Percentiles rank a stretch among this genome's conserved stretches.
These are phyloP conservation scores for Bombyx mori DNA, from an alignment of 1,140 invertebrate species.

Conservation along the genomic window ASM3026992v2 NC_085121.1:5323501-5324000, in stretches of 20 bases:
- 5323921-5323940: constrained; percentile 15
- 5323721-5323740: too few species aligned
- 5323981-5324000: too few species aligned
- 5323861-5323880: constrained; percentile 26
- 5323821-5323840: constrained; percentile 4
- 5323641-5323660: not conserved
- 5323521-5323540: constrained; percentile 16
- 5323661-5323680: too few species aligned
- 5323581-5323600: not conserved
- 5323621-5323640: not conserved
- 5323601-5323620: not conserved
- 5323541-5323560: not conserved
- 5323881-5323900: constrained; percentile 32
- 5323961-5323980: constrained; percentile 4
- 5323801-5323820: too few species aligned
- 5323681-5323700: too few species aligned
- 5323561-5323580: not conserved
- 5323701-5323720: too few species aligned
- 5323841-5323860: constrained; percentile 29
- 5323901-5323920: constrained; percentile 37
- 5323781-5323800: too few species aligned
- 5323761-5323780: too few species aligned
- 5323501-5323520: constrained; percentile 19
- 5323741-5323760: too few species aligned
- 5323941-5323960: constrained; percentile 34